These are phyloP conservation scores for Muscidifurax raptorellus DNA, from an alignment of 1,140 invertebrate species.

Conservation along the genomic window DNA sequence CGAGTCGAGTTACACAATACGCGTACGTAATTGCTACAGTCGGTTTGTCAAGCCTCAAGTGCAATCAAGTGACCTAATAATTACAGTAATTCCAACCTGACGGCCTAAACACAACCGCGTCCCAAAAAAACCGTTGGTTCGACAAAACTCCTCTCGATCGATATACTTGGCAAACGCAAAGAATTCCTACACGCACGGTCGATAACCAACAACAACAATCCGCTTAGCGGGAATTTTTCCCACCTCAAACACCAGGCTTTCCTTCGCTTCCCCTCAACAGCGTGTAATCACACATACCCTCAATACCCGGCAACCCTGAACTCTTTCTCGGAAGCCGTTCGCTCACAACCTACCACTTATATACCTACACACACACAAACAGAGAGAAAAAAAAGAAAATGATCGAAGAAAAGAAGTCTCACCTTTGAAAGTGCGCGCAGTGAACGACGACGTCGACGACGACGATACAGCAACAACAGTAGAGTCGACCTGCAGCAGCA, in stretches of 20 bases:
- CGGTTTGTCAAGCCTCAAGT: background rate
- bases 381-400: background rate
- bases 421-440: conserved; percentile 31
- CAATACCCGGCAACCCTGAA: background rate
- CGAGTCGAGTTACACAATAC: background rate
- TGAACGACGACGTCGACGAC: background rate
- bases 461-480: background rate
- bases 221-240: background rate
- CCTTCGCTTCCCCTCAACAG: background rate
- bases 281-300: background rate
- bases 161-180: too few relatives aligned
- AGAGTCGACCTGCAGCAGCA: conserved; percentile 2
- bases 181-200: background rate
- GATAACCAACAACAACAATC: background rate
- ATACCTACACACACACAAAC: background rate
- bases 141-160: too few relatives aligned
- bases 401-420: conserved; percentile 2
- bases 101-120: too few relatives aligned
- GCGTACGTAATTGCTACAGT: background rate
- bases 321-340: background rate
- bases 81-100: background rate
- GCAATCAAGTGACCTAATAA: background rate
- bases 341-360: background rate
- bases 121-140: too few relatives aligned
- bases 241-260: background rate